These are phyloP conservation scores for Solenopsis invicta DNA, from an alignment of 1,140 invertebrate species.

Conservation along the genomic window DNA sequence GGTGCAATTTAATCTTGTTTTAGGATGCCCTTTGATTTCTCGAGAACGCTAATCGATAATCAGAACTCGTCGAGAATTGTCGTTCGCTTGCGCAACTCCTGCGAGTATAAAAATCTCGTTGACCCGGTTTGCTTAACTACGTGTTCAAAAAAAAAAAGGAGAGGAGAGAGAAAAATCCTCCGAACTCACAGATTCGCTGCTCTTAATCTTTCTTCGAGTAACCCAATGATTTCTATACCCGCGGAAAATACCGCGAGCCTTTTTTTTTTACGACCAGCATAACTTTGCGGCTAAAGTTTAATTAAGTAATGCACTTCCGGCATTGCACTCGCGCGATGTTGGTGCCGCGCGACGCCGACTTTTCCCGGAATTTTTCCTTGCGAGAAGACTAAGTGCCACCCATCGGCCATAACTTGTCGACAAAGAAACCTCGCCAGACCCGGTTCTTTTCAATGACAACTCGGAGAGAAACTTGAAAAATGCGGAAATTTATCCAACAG, in stretches of 20 bases:
- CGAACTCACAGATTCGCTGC: conserved; percentile 2
- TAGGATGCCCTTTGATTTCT: background rate
- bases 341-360: background rate
- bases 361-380: conserved; percentile 45
- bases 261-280: conserved; percentile 45
- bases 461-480: conserved; percentile 31
- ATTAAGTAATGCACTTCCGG: conserved; percentile 62
- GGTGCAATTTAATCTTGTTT: background rate
- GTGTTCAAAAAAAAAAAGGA: background rate
- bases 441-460: conserved; percentile 60
- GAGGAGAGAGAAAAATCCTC: background rate
- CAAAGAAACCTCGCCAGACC: conserved; percentile 44
- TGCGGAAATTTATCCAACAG: conserved; percentile 51
- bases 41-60: conserved; percentile 41
- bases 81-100: conserved; percentile 21
- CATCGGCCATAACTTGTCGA: conserved; percentile 57
- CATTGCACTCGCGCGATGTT: conserved; percentile 21
- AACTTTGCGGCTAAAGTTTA: conserved; percentile 59
- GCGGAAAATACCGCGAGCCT: conserved; percentile 40
- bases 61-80: conserved; percentile 24
- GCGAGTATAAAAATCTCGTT: conserved; percentile 44
- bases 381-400: conserved; percentile 46
- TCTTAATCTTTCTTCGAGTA: conserved; percentile 58
- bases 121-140: conserved; percentile 38
- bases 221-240: conserved; percentile 55